Conservation (phyloP, 2,113 vertebrate genomes). For the Paratilapia polleni region DNA sequence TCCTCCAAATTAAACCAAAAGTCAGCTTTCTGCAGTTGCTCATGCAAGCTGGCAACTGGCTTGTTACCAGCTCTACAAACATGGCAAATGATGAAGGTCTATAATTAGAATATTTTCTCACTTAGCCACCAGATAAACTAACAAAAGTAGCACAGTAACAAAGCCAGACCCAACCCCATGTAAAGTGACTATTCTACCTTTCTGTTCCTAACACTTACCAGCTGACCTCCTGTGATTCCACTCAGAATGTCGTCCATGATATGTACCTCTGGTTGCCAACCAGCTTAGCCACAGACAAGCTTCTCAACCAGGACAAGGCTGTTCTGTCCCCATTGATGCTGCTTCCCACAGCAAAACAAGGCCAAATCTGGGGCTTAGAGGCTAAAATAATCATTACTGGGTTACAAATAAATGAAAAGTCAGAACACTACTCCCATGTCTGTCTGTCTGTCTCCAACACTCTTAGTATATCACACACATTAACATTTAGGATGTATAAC, state of each 20-base stretch:
- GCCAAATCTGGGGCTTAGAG: conserved; percentile 78
- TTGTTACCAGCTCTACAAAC: conserved; percentile 70
- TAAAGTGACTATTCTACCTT: not conserved
- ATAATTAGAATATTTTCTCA: conserved; percentile 73
- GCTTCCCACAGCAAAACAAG: conserved; percentile 69
- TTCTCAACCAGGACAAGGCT: conserved; percentile 65
- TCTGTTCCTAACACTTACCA: not conserved
- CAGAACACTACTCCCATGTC: conserved; percentile 58
- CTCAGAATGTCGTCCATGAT: conserved; percentile 46
- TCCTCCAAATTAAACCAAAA: conserved; percentile 86
- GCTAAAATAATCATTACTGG: conserved; percentile 79
- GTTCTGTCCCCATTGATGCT: conserved; percentile 59
- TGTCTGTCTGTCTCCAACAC: not conserved
- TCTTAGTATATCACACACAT: conserved; percentile 37
- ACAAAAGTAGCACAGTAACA: conserved; percentile 23
- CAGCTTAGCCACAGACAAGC: conserved; percentile 70
- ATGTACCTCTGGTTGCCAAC: conserved; percentile 62
- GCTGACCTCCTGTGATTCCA: conserved; percentile 30
- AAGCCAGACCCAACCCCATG: not conserved
- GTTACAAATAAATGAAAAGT: conserved; percentile 73
- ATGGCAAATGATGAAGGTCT: conserved; percentile 61
- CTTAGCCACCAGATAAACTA: conserved; percentile 29
- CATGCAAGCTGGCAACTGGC: conserved; percentile 78
- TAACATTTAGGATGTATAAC: conserved; percentile 18
- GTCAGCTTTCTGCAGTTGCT: conserved; percentile 81